A percentile compares a stretch with the other conserved stretches of the same genome.
These are phyloP conservation scores for Chelon auratus DNA, from an alignment of 2,797 vertebrate species.

Conservation along the genomic window DNA sequence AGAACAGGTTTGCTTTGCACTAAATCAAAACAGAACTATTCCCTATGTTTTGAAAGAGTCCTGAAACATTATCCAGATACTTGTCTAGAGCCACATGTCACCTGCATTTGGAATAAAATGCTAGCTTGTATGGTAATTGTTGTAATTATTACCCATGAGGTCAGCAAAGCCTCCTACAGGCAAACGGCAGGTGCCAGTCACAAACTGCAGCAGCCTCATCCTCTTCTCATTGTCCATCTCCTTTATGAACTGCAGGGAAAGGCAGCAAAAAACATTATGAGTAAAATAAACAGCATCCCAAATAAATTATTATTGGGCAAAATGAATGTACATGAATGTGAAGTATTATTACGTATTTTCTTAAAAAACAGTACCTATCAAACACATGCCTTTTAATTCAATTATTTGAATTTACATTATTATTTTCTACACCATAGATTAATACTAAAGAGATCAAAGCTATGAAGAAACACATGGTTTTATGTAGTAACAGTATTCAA, in stretches of 20 bases:
- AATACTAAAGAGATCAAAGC: too few relatives aligned
- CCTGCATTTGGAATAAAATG: constrained; percentile 2
- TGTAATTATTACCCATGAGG: constrained; percentile 89
- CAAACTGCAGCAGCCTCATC: constrained; percentile 96
- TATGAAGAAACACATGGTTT: too few relatives aligned
- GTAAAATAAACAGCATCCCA: neutral
- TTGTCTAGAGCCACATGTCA: neutral
- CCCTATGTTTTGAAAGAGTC: neutral
- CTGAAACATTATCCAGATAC: neutral
- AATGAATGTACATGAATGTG: neutral
- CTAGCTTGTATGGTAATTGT: neutral
- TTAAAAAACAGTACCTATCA: too few relatives aligned
- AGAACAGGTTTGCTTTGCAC: neutral
- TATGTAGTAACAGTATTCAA: too few relatives aligned
- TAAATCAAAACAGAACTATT: neutral
- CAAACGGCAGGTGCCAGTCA: constrained; percentile 96
- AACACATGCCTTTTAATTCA: too few relatives aligned
- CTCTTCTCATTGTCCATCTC: constrained; percentile 99
- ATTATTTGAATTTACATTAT: too few relatives aligned
- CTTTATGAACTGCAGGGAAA: constrained; percentile 79
- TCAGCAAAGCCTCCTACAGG: constrained; percentile 96
- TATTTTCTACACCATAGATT: too few relatives aligned
- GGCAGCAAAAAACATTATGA: neutral
- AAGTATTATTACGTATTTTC: neutral
- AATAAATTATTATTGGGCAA: too few relatives aligned